Base-by-base conservation (phyloP, 2,113 vertebrate species). In the Tragulus kanchil region DNA sequence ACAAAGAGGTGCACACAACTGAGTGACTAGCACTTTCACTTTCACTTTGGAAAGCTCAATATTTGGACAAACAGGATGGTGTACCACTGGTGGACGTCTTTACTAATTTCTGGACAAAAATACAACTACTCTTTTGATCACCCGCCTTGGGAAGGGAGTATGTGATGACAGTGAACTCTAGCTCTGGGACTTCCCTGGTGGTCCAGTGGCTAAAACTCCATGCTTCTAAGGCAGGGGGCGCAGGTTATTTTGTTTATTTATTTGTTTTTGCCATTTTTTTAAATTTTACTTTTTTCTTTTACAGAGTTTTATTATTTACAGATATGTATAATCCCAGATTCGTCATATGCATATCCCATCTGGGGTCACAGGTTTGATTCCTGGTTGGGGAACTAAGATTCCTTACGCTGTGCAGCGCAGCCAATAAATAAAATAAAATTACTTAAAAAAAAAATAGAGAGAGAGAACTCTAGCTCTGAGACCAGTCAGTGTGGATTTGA, bases 361-460 rank as follows among this genome's bases (percentile, higher is more conserved):
- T 36, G 36, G 36, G 36, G 36, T 36, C 69, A 73, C 25, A 42
- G 45, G 21, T 73, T 7, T 73, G 42, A 45, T 73, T 73, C 42
- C 69, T 73, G 69, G 12, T 73, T 25, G 69, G 21, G 5, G 19
- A 73, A 73, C 5, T 73, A 73, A 73, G 69, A 73, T 73, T 21
- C 3, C 69, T 13, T 73, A 73, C 25, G 69, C 36, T 0, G 0
- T 73, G 36, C 0, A 1, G 42, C 45, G 45, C 0, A 0, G 69
- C 69, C 3, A 0, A 73, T 45, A 45, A 73, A 73, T 1, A 73
- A 45, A 69, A 42, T 69, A 69, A 69, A 45, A 73, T 13, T 45
- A 73, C 21, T 73, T 73, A 13, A 71, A 45, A 45, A 71, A n/a
- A n/a, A 2, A n/a, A 45, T 1, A 45, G 36, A 36, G 36, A 36